Base-by-base conservation (phyloP, 2,888 invertebrate genomes). In the Tethea ocularis region DNA sequence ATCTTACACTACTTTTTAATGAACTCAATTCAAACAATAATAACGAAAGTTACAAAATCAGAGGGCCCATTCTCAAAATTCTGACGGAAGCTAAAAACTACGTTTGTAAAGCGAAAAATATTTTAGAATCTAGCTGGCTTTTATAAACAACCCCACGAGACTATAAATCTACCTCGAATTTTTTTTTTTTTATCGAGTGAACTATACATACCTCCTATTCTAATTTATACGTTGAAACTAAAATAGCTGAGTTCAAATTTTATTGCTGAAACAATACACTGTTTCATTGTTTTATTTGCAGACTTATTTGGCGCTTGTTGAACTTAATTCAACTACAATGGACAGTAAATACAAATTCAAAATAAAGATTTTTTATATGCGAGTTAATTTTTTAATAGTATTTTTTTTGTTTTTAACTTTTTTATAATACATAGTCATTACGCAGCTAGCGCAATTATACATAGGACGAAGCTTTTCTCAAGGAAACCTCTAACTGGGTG, bases 201-300 rank as follows among this genome's bases (percentile, higher is more conserved):
- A 20, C 10, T 20, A n/a, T 20, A 46, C 20, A 46, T 46, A 20
- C 8, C 20, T 46, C 20, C 46, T 38, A 15, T n/a, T 20, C 17
- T 46, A 46, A 46, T 17, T 46, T 46, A 46, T 46, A 46, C 46
- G 20, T 2, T 46, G 20, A 17, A 46, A 46, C n/a, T 10, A 20
- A 46, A 17, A 20, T 20, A 10, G 38, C 38, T 20, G 20, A 17
- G 20, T 53, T 7, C 20, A 26, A 23, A 22, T 52, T 20, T 51
- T 53, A 55, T 54, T 53, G 51, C 51, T 36, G 59, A 53, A 51
- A 52, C 57, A 59, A 57, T 57, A 51, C n/a, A n/a, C n/a, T n/a
- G 36, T n/a, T 54, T 56, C 38, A 57, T 4, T 38, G n/a, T 29
- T 33, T 46, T 46, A 20, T 46, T 46, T 3, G 2, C 46, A 8